Evolutionary conservation across 2,888 invertebrate species (phyloP), one percentile per base, ranked within the genome.

Genomic region (Cryptocheilus praepositus): DNA sequence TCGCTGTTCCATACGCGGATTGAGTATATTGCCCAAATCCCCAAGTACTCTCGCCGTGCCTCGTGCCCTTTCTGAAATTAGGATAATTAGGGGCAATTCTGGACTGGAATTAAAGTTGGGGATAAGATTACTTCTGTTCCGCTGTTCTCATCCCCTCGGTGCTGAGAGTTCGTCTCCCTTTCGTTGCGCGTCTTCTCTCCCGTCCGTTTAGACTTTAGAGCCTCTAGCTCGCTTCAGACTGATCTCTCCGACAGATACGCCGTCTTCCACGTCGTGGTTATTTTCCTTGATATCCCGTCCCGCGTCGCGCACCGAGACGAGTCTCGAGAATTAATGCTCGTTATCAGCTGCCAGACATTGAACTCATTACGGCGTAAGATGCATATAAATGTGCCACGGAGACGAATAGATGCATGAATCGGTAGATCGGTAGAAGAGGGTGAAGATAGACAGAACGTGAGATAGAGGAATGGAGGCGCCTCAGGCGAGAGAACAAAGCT

Each of bases 31-130:
- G 43, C 16, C 55, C 36, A 16, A 56, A 43, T 56, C 21, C 56
- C 15, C 18, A 36, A 15, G 19, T n/a, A 13, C 28, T 25, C 46
- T 16, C 54, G 58, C 67, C 45, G 55, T 46, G 52, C 28, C 52
- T 49, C 45, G 44, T 36, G 49, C 58, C 64, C 66, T 66, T 77
- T 60, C 67, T 46, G 61, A 74, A 79, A 77, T 80, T 72, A 75
- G 76, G 69, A 80, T 78, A 79, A 81, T 81, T 81, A 78, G 76
- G 66, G 72, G 71, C 67, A 74, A 76, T 81, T 77, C 77, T 64
- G 67, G 56, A 44, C 44, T 64, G 69, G 70, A 76, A 81, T 79
- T 73, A 78, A 76, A 79, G 74, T 73, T 60, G 67, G 70, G 36
- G 67, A 74, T 81, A 66, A 76, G 78, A 81, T 81, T 81, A 81